These are phyloP conservation scores for Leucophenga varia DNA, from an alignment of 1,140 invertebrate genomes.

Conservation along the genomic window DNA sequence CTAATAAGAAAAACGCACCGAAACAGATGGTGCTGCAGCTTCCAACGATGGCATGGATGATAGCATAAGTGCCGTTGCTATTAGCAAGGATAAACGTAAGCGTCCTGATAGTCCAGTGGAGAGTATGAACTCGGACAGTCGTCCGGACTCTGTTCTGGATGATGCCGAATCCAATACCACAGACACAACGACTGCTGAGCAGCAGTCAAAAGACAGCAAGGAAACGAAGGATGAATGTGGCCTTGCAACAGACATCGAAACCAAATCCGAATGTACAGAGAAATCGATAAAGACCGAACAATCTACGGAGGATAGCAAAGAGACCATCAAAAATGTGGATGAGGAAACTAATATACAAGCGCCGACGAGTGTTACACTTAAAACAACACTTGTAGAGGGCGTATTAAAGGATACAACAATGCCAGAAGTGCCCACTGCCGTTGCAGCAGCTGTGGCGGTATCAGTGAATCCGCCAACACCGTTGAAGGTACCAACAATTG, in stretches of 20 bases:
- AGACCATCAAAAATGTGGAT: conserved; percentile 52
- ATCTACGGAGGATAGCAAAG: conserved; percentile 40
- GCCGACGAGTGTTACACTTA: conserved; percentile 23
- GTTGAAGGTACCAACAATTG: conserved; percentile 48
- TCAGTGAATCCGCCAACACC: conserved; percentile 20
- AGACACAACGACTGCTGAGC: conserved; percentile 38
- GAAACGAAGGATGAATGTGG: conserved; percentile 50
- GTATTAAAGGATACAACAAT: conserved; percentile 18
- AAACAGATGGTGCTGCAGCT: conserved; percentile 26
- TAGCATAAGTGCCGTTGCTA: conserved; percentile 10
- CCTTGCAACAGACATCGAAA: conserved; percentile 33
- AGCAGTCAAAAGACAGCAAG: conserved; percentile 62
- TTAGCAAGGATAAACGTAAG: conserved; percentile 70
- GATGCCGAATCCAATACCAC: conserved; percentile 65
- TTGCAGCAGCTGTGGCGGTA: not conserved
- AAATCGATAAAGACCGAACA: conserved; percentile 37
- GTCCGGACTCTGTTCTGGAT: conserved; percentile 74
- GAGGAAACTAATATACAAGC: conserved; percentile 54
- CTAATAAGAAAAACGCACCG: conserved; percentile 73
- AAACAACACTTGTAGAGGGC: conserved; percentile 21
- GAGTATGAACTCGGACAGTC: conserved; percentile 73
- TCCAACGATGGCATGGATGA: conserved; percentile 64
- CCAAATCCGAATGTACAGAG: conserved; percentile 33
- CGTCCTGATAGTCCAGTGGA: conserved; percentile 73
- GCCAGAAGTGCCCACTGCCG: conserved; percentile 9